phyloP scores from a whole-genome alignment of 2,113 vertebrate species.

The Peromyscus leucopus region DNA sequence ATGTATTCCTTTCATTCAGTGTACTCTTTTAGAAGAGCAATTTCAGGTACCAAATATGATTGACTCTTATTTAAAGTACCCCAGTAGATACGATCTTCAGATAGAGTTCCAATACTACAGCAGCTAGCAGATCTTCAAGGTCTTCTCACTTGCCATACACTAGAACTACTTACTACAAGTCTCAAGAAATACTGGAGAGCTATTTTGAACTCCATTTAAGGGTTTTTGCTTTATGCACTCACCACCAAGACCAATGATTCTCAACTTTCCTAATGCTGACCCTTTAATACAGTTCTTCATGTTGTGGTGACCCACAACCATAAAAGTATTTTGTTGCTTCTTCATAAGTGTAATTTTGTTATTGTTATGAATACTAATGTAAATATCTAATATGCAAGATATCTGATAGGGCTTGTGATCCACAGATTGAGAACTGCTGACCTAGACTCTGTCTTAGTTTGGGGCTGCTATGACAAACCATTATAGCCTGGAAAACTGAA shows the following conservation, averaged over 20 bases:
- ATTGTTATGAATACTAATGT: background rate
- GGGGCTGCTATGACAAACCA: background rate
- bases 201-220: background rate
- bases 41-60: background rate
- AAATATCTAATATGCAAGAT: background rate
- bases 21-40: background rate
- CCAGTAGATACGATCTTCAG: background rate
- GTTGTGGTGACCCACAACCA: background rate
- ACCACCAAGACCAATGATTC: background rate
- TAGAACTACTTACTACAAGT: background rate
- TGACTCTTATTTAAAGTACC: background rate
- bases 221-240: background rate
- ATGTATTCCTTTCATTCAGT: background rate
- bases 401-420: background rate
- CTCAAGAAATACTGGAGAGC: background rate
- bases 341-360: background rate
- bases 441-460: background rate
- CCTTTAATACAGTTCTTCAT: background rate
- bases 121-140: background rate
- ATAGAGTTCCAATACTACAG: background rate
- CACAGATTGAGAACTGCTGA: background rate
- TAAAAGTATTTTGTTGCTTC: background rate
- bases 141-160: background rate
- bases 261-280: background rate
- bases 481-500: background rate